These are phyloP conservation scores for Conger conger DNA, from an alignment of 2,113 vertebrate genomes.

Conservation along the genomic window DNA sequence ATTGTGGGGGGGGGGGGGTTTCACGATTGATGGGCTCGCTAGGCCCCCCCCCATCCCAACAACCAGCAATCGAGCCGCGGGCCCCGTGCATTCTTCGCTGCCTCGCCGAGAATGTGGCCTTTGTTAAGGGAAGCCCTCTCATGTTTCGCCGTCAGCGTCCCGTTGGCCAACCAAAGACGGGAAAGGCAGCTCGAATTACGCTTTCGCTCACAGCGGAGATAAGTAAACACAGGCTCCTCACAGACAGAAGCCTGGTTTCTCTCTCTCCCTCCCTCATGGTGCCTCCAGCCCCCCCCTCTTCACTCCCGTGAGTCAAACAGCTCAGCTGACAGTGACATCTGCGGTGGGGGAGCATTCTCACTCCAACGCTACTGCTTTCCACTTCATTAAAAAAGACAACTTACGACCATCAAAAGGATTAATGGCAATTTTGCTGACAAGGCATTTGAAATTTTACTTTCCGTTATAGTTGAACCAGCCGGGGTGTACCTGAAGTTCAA, in stretches of 20 bases:
- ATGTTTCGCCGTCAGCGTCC: slow-evolving; percentile 6
- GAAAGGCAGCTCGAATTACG: slow-evolving; percentile 1
- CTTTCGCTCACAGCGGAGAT: background rate
- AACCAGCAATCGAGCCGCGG: slow-evolving; percentile 30
- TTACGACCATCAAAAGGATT: too few species aligned
- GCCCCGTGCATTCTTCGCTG: slow-evolving; percentile 31
- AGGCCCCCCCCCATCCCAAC: slow-evolving; percentile 26
- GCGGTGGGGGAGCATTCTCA: slow-evolving; percentile 12
- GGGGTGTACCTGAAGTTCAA: too few species aligned
- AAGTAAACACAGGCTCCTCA: slow-evolving; percentile 39
- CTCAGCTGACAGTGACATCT: slow-evolving; percentile 20
- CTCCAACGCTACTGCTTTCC: background rate
- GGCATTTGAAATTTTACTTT: too few species aligned
- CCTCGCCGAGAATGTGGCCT: slow-evolving; percentile 39
- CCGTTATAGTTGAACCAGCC: too few species aligned
- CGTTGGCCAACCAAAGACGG: background rate
- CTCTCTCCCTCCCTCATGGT: slow-evolving; percentile 8
- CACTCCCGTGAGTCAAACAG: background rate
- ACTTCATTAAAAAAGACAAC: too few species aligned
- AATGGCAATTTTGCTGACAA: too few species aligned
- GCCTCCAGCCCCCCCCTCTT: background rate
- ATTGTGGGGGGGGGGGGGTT: too few species aligned
- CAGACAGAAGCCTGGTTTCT: slow-evolving; percentile 36
- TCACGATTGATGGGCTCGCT: background rate
- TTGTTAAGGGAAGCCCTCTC: slow-evolving; percentile 39